Evolutionary conservation across 2,888 invertebrate genomes (phyloP), one percentile per base, ranked within the genome.

Genomic region (Zeuzera pyrina): DNA sequence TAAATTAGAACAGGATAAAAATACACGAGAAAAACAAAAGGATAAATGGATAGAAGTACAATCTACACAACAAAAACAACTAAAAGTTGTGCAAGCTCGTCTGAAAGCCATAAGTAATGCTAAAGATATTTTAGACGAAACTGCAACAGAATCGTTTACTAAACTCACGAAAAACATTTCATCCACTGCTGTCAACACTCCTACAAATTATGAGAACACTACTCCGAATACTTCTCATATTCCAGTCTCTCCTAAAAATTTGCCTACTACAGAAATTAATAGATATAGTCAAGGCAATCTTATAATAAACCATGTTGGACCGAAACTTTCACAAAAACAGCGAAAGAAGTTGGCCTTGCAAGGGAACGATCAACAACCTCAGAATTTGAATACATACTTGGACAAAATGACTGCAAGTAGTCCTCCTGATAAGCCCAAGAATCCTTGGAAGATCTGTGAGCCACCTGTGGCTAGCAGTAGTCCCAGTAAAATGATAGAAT

Each of bases 321-420:
- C 83, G n/a, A 88, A 86, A 52, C 44, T 89, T 4, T 89, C 89
- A 1, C 89, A 89, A 47, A 89, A 89, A 41, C 87, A 88, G 51
- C 68, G 88, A 12, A 89, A 89, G 47, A 85, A 86, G 42, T 55
- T 88, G 35, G 85, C 86, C 1, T 60, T 85, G 36, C 85, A 85
- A 47, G 78, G 72, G 5, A 70, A 49, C 29, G 71, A 67, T 12
- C 42, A 49, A 7, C 31, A 47, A 1, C 41, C 62, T 1, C 70
- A 65, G 28, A 74, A 60, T 33, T 41, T 81, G 21, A 28, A 28
- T 15, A 56, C 67, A 25, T 66, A 55, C 33, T 53, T 78, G 1
- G 43, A 50, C 3, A 77, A 69, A 41, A 36, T 63, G 5, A 66
- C 42, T 21, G 43, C 70, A 14, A 52, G 43, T 2, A 76, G 66